Conservation (phyloP, 2,113 vertebrate genomes). For the Stigmatopora argus region DNA sequence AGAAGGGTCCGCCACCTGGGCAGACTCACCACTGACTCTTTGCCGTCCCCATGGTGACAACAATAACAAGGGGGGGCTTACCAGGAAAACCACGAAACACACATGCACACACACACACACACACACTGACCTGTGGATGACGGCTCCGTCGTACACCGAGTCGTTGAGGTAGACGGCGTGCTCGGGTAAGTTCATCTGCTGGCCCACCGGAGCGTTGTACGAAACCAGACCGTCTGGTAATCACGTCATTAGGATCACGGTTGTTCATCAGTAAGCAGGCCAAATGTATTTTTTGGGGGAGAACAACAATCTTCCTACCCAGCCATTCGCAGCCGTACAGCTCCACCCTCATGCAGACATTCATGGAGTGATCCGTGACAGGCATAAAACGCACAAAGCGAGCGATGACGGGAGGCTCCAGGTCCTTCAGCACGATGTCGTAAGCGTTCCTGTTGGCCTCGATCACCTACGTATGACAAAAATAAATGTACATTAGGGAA, state of each 20-base stretch:
- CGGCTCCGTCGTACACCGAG: slow-evolving; percentile 89
- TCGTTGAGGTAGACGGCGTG: slow-evolving; percentile 84
- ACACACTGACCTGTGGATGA: slow-evolving; percentile 81
- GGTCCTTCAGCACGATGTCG: slow-evolving; percentile 88
- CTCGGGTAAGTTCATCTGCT: slow-evolving; percentile 76
- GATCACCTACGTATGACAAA: slow-evolving; percentile 72
- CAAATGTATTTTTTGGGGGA: neutral
- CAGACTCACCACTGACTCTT: slow-evolving; percentile 36
- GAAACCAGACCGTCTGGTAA: slow-evolving; percentile 87
- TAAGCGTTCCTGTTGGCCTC: slow-evolving; percentile 93
- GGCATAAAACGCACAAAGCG: slow-evolving; percentile 93
- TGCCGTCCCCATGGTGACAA: slow-evolving; percentile 52
- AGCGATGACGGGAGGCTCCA: slow-evolving; percentile 90
- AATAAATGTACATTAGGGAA: neutral
- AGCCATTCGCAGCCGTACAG: slow-evolving; percentile 96
- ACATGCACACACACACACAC: neutral
- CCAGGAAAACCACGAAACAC: neutral
- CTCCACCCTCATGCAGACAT: slow-evolving; percentile 94
- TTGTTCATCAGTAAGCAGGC: neutral
- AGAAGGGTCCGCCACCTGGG: slow-evolving; percentile 20
- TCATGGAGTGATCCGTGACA: slow-evolving; percentile 91
- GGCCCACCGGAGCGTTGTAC: slow-evolving; percentile 83
- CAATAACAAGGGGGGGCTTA: slow-evolving; percentile 12
- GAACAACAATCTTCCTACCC: slow-evolving; percentile 66
- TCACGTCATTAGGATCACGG: neutral